Evolutionary conservation across 2,888 invertebrate species (phyloP).

Genomic region (Luffia ferchaultella): DNA sequence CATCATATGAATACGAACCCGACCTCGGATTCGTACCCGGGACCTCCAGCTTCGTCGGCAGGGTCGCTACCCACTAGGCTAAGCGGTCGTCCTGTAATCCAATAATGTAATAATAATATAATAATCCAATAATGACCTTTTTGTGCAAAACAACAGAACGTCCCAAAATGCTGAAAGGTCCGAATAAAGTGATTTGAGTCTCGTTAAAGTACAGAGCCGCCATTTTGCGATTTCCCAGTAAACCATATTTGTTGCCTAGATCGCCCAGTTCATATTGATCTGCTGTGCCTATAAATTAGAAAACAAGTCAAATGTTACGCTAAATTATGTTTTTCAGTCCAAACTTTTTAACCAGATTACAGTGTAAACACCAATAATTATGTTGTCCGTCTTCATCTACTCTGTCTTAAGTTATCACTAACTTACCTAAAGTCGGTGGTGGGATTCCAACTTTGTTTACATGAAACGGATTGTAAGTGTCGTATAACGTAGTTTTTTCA

Average conservation of each 20-base stretch:
- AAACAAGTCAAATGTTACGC: neutral
- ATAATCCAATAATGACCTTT: conserved; percentile 61
- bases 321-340: conserved; percentile 1
- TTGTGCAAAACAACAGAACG: conserved; percentile 87
- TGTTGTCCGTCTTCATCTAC: too few relatives aligned
- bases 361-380: too few relatives aligned
- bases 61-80: too few relatives aligned
- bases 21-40: too few relatives aligned
- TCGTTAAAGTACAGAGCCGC: conserved; percentile 75
- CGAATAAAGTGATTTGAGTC: conserved; percentile 82
- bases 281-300: conserved; percentile 67
- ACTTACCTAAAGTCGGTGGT: conserved; percentile 51
- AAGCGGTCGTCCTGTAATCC: too few relatives aligned
- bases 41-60: too few relatives aligned
- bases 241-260: conserved; percentile 86
- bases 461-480: conserved; percentile 86
- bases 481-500: conserved; percentile 81
- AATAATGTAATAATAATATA: too few relatives aligned
- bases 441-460: conserved; percentile 72
- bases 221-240: conserved; percentile 70
- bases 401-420: neutral
- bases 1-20: too few relatives aligned
- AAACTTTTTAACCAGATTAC: too few relatives aligned
- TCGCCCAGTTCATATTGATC: conserved; percentile 91
- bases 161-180: conserved; percentile 82